phyloP scores from a whole-genome alignment of 2,113 vertebrate species.

The Capra hircus region DNA sequence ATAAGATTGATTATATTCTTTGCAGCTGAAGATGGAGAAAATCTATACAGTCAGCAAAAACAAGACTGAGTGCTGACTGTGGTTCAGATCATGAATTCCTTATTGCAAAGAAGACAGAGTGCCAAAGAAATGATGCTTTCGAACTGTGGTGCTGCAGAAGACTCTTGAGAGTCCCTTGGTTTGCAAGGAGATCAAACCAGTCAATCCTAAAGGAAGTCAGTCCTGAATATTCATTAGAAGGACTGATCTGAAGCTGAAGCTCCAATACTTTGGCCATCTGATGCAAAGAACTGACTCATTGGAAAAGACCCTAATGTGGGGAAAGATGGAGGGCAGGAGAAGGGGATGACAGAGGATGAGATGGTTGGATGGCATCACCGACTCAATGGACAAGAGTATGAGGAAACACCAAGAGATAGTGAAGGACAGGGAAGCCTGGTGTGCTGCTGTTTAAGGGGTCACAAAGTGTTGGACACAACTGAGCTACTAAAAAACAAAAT shows the following conservation, averaged over 20 bases:
- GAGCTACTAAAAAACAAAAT: not conserved
- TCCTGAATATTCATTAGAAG: not conserved
- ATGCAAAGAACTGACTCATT: not conserved
- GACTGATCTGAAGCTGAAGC: not conserved
- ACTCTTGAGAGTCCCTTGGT: not conserved
- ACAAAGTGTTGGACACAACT: not conserved
- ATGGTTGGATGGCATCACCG: not conserved
- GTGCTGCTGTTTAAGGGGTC: not conserved
- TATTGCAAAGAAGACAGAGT: not conserved
- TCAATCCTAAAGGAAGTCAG: not conserved
- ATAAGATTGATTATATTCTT: not conserved
- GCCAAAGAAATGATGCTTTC: not conserved
- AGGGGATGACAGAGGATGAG: not conserved
- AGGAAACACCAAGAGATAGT: fast-evolving
- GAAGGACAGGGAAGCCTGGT: not conserved
- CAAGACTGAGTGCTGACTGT: not conserved
- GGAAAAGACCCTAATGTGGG: not conserved
- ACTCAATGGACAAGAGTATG: not conserved
- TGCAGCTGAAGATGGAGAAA: not conserved
- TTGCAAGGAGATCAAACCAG: not conserved
- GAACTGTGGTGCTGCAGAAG: not conserved
- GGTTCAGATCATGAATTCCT: not conserved
- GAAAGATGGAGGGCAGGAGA: not conserved
- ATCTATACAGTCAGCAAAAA: not conserved
- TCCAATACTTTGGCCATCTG: not conserved